These are phyloP conservation scores for Hylyphantes graminicola DNA, from an alignment of 1,140 invertebrate species.

Conservation along the genomic window DNA sequence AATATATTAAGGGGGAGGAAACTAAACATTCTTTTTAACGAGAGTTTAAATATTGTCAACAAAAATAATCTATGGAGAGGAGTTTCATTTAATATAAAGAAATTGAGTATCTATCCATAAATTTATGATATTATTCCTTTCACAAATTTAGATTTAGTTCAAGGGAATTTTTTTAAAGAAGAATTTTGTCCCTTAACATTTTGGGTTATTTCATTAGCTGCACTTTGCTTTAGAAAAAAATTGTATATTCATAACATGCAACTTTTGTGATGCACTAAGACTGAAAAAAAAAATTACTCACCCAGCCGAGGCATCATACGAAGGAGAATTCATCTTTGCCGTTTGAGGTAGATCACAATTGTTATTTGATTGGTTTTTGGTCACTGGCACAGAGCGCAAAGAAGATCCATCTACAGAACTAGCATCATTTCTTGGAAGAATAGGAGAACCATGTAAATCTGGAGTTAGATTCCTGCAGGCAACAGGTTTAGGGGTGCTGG, in stretches of 20 bases:
- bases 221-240: not conserved
- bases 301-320: conserved; percentile 17
- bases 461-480: conserved; percentile 30
- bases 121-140: not conserved
- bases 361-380: conserved; percentile 33
- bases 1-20: no score
- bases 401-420: conserved; percentile 48
- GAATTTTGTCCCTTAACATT: not conserved
- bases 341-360: not conserved
- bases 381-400: conserved; percentile 27
- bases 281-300: conserved; percentile 2
- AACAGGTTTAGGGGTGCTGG: conserved; percentile 59
- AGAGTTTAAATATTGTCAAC: no score
- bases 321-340: not conserved
- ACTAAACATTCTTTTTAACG: no score
- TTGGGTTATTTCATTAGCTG: not conserved
- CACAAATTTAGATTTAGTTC: not conserved
- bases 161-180: not conserved
- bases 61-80: no score
- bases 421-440: conserved; percentile 45
- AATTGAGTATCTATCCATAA: no score
- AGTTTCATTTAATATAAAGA: no score
- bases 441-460: conserved; percentile 41
- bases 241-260: not conserved
- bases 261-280: not conserved